These are phyloP conservation scores for Craterocephalus amniculus DNA, from an alignment of 2,797 vertebrate species.

Conservation along the genomic window DNA sequence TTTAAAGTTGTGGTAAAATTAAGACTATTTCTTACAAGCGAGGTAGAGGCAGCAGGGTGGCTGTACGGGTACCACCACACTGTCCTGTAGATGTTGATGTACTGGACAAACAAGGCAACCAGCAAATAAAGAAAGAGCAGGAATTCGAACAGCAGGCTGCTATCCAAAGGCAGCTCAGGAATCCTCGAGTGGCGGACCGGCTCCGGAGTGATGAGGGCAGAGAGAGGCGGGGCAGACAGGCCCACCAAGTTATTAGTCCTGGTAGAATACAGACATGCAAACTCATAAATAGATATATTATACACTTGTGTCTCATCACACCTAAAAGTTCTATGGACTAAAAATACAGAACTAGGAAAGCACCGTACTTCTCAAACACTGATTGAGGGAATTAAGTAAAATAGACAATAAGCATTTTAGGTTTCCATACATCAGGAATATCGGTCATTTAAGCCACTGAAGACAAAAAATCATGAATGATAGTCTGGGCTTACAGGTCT, in stretches of 20 bases:
- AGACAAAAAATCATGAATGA: too few species aligned
- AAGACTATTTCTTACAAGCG: conserved; percentile 84
- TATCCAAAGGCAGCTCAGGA: conserved; percentile 94
- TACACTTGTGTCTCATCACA: background rate
- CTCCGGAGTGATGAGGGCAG: conserved; percentile 94
- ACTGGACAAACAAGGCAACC: conserved; percentile 97
- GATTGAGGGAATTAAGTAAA: too few species aligned
- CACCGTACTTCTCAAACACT: too few species aligned
- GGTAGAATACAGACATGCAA: conserved; percentile 14
- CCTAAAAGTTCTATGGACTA: background rate
- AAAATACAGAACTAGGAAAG: too few species aligned
- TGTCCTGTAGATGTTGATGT: conserved; percentile 99
- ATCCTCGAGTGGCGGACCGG: conserved; percentile 96
- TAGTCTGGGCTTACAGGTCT: too few species aligned
- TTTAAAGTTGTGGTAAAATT: too few species aligned
- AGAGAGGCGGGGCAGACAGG: conserved; percentile 92
- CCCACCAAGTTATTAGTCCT: conserved; percentile 93
- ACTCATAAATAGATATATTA: background rate
- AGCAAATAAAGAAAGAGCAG: conserved; percentile 96
- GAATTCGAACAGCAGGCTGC: conserved; percentile 94
- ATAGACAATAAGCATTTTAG: too few species aligned
- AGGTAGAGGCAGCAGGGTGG: conserved; percentile 95
- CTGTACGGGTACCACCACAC: conserved; percentile 99
- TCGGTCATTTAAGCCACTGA: too few species aligned
- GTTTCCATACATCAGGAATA: too few species aligned